Evolutionary conservation across 2,888 invertebrate species (phyloP).

Genomic region (Eumerus sabulonum): DNA sequence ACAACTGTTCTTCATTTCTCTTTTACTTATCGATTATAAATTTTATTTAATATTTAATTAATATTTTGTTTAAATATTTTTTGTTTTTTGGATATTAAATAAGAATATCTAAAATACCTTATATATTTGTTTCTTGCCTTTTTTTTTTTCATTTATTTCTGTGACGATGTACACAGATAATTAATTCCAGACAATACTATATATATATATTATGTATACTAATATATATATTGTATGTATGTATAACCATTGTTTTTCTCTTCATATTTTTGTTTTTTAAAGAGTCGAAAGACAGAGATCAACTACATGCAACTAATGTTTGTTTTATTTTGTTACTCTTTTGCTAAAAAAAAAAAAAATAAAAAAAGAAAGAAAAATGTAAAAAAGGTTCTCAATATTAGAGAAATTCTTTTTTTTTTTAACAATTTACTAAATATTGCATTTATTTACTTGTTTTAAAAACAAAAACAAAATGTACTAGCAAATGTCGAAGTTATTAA

Average conservation of each 20-base stretch:
- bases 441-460: constrained; percentile 1
- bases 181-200: constrained; percentile 56
- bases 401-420: constrained; percentile 35
- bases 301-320: constrained; percentile 67
- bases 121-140: constrained; percentile 68
- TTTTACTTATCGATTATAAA: constrained; percentile 72
- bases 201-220: constrained; percentile 62
- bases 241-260: constrained; percentile 57
- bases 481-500: too few relatives aligned
- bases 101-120: constrained; percentile 86
- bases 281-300: constrained; percentile 65
- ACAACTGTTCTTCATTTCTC: constrained; percentile 23
- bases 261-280: constrained; percentile 14
- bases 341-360: constrained; percentile 42
- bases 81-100: constrained; percentile 82
- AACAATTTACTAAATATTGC: constrained; percentile 4
- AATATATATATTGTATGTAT: constrained; percentile 65
- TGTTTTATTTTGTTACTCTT: constrained; percentile 37
- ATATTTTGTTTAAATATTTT: constrained; percentile 63
- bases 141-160: constrained; percentile 57
- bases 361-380: constrained; percentile 29
- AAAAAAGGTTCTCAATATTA: constrained; percentile 26
- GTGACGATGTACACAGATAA: constrained; percentile 63
- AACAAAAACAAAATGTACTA: constrained; percentile 3
- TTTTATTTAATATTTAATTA: constrained; percentile 62